A percentile compares a stretch with the other conserved stretches of the same genome.
Conservation (phyloP, 1,140 invertebrate species). For the Pemphigus obesinymphae region DNA sequence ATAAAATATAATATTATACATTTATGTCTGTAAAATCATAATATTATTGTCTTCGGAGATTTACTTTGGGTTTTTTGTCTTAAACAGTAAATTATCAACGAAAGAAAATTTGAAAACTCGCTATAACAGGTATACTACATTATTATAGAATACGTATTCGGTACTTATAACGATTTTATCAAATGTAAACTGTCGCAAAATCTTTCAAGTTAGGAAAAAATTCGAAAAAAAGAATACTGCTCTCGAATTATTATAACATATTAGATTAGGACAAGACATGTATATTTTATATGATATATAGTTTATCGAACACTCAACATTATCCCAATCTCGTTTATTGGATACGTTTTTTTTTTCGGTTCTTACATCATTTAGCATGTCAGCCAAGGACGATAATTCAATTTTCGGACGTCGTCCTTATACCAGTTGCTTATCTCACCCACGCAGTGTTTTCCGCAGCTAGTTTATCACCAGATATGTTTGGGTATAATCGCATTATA, state of each 20-base stretch:
- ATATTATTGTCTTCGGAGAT: no score
- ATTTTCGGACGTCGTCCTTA: background rate
- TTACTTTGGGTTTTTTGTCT: no score
- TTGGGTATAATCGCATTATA: background rate
- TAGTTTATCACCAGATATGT: background rate
- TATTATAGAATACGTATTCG: no score
- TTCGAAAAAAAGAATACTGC: background rate
- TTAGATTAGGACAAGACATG: background rate
- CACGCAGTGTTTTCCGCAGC: no score
- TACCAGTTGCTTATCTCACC: background rate
- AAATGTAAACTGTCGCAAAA: background rate
- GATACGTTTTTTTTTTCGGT: conserved; percentile 12
- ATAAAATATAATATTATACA: no score
- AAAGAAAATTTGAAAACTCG: no score
- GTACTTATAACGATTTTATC: background rate
- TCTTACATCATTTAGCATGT: background rate
- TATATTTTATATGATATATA: background rate
- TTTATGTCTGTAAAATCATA: no score
- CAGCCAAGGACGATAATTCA: background rate
- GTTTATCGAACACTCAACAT: background rate
- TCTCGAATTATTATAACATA: background rate
- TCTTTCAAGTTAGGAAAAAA: background rate
- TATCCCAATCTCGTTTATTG: background rate
- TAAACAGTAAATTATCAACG: no score
- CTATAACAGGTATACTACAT: no score